phyloP scores from a whole-genome alignment of 2,888 invertebrate genomes.

The Apodemia duryi region DNA sequence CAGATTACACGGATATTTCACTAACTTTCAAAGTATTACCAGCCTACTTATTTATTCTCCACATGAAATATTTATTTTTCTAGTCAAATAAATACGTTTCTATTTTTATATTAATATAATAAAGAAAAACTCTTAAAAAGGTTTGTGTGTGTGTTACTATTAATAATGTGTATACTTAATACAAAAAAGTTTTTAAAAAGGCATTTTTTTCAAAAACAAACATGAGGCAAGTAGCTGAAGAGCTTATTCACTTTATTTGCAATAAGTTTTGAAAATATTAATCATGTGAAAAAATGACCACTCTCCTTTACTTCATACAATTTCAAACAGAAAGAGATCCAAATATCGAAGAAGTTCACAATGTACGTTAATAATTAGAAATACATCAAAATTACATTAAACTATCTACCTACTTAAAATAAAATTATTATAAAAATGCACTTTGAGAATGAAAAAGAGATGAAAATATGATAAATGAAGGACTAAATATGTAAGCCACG shows the following conservation, averaged over 20 bases:
- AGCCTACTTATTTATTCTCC: too few species aligned
- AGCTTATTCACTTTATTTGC: too few species aligned
- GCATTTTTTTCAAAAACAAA: too few species aligned
- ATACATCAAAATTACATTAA: conserved; percentile 49
- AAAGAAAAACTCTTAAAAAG: too few species aligned
- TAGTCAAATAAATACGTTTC: too few species aligned
- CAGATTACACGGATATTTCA: neutral
- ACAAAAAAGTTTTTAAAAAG: too few species aligned
- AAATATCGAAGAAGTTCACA: conserved; percentile 47
- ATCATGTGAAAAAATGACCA: neutral
- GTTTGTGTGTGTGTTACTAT: too few species aligned
- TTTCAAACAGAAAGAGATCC: conserved; percentile 58
- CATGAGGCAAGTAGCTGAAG: too few species aligned
- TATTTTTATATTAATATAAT: too few species aligned
- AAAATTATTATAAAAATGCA: conserved; percentile 54
- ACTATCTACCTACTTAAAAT: conserved; percentile 58
- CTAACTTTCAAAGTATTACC: neutral
- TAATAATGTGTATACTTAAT: too few species aligned
- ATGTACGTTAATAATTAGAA: conserved; percentile 47
- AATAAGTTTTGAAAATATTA: too few species aligned
- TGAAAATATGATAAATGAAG: conserved; percentile 19
- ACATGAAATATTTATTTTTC: too few species aligned
- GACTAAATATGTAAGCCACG: neutral
- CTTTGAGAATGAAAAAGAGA: conserved; percentile 39
- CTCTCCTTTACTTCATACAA: conserved; percentile 6